Conservation (phyloP, 2,888 invertebrate species). For the Drosophila longiperda region DNA sequence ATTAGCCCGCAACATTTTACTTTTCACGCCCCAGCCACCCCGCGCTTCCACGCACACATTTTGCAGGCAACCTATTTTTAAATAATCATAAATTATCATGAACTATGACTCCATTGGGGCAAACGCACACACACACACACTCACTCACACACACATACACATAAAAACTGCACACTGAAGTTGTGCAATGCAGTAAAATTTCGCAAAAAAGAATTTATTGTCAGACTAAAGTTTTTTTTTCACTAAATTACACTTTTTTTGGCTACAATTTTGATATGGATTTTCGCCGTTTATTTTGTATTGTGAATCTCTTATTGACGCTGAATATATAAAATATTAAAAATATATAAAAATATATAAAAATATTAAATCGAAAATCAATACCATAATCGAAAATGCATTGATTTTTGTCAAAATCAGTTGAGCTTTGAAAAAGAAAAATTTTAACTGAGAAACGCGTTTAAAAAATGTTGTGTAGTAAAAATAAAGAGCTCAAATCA, state of each 20-base stretch:
- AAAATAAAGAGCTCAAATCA: background rate
- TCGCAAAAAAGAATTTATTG: slow-evolving; percentile 40
- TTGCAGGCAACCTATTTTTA: slow-evolving; percentile 63
- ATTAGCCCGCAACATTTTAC: slow-evolving; percentile 48
- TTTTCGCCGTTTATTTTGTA: background rate
- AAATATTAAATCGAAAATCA: no score
- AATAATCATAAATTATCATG: slow-evolving; percentile 75
- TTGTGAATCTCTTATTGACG: background rate
- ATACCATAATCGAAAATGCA: no score
- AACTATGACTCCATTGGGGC: slow-evolving; percentile 63
- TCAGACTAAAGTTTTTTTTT: background rate
- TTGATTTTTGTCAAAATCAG: no score
- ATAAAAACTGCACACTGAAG: slow-evolving; percentile 30
- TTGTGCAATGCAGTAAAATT: slow-evolving; percentile 51
- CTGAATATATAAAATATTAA: background rate
- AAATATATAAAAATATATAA: background rate
- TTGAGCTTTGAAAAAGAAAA: no score
- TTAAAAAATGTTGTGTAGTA: background rate
- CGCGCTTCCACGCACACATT: background rate
- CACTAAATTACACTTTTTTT: background rate
- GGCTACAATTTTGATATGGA: background rate
- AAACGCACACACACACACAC: slow-evolving; percentile 28
- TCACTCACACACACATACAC: slow-evolving; percentile 9
- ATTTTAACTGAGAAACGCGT: no score
- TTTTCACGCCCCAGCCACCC: background rate